Conservation (phyloP, 2,113 vertebrate genomes). For the Callithrix jacchus region DNA sequence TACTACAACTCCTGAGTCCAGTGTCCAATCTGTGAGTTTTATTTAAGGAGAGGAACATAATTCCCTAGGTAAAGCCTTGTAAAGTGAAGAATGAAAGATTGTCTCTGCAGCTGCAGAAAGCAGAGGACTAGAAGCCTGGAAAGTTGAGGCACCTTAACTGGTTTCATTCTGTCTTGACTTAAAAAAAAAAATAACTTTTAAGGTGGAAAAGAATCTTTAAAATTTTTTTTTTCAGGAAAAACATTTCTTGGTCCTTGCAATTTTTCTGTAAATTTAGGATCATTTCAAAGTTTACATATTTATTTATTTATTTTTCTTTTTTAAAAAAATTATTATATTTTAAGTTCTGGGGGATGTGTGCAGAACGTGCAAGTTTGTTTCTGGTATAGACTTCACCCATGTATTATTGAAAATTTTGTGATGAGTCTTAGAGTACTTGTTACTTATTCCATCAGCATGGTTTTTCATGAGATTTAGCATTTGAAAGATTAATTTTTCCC, state of each 20-base stretch:
- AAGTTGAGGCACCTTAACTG: neutral
- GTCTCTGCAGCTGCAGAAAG: neutral
- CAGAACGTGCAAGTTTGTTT: neutral
- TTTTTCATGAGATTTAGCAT: neutral
- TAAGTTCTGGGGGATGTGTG: too few relatives aligned
- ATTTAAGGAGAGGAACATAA: neutral
- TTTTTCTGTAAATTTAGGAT: too few relatives aligned
- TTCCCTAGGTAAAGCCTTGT: neutral
- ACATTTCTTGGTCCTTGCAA: too few relatives aligned
- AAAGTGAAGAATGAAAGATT: neutral
- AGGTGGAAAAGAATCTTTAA: neutral
- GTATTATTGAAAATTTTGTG: neutral
- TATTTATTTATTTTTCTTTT: too few relatives aligned
- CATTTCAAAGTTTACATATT: too few relatives aligned
- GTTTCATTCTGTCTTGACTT: neutral
- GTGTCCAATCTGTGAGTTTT: neutral
- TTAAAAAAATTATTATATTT: too few relatives aligned
- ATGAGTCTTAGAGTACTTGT: neutral
- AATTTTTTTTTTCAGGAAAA: neutral
- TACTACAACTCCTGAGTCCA: neutral
- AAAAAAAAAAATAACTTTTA: neutral
- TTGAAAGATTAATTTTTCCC: neutral
- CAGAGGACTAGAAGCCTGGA: neutral
- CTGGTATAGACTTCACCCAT: neutral
- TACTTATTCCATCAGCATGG: neutral